Conservation (phyloP, 2,113 vertebrate species). For the Notothenia rossii region DNA sequence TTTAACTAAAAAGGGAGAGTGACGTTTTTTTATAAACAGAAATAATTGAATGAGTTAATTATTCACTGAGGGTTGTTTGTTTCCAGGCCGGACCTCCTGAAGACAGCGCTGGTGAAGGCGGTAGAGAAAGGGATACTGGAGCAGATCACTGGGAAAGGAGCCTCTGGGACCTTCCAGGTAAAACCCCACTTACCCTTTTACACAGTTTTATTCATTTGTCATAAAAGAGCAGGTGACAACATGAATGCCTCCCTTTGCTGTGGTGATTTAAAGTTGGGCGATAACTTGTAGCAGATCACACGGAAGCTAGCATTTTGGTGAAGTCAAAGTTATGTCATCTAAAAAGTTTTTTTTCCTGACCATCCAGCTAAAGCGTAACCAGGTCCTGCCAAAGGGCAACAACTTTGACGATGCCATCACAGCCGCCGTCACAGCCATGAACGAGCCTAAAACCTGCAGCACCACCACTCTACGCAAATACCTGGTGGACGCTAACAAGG, state of each 20-base stretch:
- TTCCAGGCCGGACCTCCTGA: slow-evolving; percentile 92
- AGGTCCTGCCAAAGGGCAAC: slow-evolving; percentile 90
- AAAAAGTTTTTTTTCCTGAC: background rate
- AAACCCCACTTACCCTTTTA: background rate
- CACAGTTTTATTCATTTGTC: background rate
- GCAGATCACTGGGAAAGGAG: slow-evolving; percentile 98
- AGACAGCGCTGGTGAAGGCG: slow-evolving; percentile 93
- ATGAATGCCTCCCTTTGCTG: too few species aligned
- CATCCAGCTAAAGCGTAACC: slow-evolving; percentile 93
- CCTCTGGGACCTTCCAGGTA: slow-evolving; percentile 97
- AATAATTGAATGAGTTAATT: background rate
- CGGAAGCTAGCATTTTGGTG: background rate
- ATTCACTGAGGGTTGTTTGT: background rate
- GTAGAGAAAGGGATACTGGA: slow-evolving; percentile 96
- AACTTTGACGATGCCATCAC: slow-evolving; percentile 94
- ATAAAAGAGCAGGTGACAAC: too few species aligned
- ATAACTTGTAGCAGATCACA: background rate
- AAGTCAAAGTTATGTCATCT: background rate
- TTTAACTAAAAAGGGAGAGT: background rate
- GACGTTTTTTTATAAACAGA: background rate
- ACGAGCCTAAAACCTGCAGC: slow-evolving; percentile 98
- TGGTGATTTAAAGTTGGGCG: too few species aligned
- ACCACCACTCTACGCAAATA: slow-evolving; percentile 93
- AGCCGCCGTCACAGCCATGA: slow-evolving; percentile 97
- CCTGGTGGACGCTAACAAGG: slow-evolving; percentile 92